These are phyloP conservation scores for Oncorhynchus tshawytscha DNA, from an alignment of 2,113 vertebrate species.

Conservation along the genomic window DNA sequence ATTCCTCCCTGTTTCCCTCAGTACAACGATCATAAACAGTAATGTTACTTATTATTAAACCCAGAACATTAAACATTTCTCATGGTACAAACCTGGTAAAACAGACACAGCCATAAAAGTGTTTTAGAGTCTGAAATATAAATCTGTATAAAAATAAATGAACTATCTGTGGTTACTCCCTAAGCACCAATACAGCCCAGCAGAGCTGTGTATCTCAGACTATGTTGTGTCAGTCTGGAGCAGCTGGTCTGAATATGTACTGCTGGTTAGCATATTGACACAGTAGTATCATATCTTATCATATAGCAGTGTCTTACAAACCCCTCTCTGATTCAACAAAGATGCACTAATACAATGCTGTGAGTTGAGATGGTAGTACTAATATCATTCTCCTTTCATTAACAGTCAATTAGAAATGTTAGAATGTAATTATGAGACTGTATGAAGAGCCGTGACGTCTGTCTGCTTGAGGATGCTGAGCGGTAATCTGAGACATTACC, in stretches of 20 bases:
- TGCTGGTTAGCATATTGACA: conserved; percentile 60
- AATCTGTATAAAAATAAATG: conserved; percentile 21
- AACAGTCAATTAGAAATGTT: conserved; percentile 15
- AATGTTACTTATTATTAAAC: too few species aligned
- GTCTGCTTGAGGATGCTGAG: not conserved
- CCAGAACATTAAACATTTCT: too few species aligned
- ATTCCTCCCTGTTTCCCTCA: too few species aligned
- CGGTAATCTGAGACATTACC: not conserved
- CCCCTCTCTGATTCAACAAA: not conserved
- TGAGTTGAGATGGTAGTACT: not conserved
- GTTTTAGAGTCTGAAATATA: too few species aligned
- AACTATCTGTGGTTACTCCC: conserved; percentile 62
- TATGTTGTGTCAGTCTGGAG: conserved; percentile 41
- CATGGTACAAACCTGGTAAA: too few species aligned
- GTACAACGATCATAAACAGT: too few species aligned
- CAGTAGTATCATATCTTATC: conserved; percentile 27
- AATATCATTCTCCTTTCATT: conserved; percentile 24
- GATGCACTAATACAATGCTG: conserved; percentile 1
- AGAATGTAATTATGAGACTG: conserved; percentile 1
- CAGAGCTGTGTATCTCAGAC: conserved; percentile 23
- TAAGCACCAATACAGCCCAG: conserved; percentile 54
- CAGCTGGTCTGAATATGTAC: conserved; percentile 29
- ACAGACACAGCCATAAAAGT: too few species aligned
- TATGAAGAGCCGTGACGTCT: not conserved
- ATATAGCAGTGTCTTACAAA: too few species aligned